Conservation (phyloP, 2,888 invertebrate species). For the Oxycera nigricornis region DNA sequence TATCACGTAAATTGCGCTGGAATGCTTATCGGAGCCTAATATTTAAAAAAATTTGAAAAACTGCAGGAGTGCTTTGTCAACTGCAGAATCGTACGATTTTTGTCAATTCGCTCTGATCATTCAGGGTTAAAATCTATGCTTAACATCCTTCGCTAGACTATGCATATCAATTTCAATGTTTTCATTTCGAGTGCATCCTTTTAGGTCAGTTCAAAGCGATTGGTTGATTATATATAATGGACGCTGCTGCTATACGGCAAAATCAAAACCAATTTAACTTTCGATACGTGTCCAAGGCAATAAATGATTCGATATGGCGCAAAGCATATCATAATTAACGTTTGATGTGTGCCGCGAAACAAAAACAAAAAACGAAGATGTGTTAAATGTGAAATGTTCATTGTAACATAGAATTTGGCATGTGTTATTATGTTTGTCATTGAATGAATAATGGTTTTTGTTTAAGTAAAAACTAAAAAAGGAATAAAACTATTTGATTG, state of each 20-base stretch:
- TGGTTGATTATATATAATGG: background rate
- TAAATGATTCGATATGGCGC: background rate
- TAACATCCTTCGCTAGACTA: background rate
- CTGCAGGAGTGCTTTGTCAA: no score
- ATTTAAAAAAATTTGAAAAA: no score
- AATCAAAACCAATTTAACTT: background rate
- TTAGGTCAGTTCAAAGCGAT: background rate
- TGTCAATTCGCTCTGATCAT: background rate
- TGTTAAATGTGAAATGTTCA: background rate
- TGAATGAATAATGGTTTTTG: constrained; percentile 19
- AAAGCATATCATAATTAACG: background rate
- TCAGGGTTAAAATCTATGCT: background rate
- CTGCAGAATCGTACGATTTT: no score
- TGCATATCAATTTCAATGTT: no score
- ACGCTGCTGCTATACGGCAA: background rate
- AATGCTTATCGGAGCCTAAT: no score
- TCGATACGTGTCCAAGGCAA: background rate
- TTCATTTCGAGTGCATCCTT: background rate
- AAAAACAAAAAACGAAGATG: background rate
- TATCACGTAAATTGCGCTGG: no score
- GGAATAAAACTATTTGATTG: background rate
- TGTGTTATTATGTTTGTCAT: background rate
- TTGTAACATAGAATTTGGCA: background rate
- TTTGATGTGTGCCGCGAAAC: background rate
- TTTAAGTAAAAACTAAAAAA: constrained; percentile 13